A percentile compares a stretch with the other conserved stretches of the same genome.
Conservation (phyloP, 2,113 vertebrate genomes). For the Anseranas semipalmata region DNA sequence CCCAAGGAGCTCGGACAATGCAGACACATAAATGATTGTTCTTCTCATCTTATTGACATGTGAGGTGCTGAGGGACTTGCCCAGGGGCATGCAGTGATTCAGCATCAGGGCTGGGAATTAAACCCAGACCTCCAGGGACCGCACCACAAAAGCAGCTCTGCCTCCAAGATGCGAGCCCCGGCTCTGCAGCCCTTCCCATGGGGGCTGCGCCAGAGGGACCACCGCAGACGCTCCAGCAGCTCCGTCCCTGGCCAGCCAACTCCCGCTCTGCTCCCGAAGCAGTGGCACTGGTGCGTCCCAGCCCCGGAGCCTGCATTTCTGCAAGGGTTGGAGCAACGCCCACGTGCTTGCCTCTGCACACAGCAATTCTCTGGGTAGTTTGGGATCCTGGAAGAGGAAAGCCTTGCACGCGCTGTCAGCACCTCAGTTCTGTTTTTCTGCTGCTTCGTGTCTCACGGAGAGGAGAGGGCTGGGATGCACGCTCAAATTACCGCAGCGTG, state of each 20-base stretch:
- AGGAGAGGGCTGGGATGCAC: neutral
- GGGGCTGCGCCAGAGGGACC: neutral
- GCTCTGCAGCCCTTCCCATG: neutral
- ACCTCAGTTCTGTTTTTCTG: neutral
- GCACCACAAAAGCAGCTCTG: neutral
- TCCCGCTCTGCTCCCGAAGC: neutral
- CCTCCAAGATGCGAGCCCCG: neutral
- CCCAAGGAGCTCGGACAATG: neutral
- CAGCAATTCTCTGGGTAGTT: neutral
- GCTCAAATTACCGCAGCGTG: neutral
- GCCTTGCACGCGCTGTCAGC: neutral
- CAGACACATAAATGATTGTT: neutral
- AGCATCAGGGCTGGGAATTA: neutral
- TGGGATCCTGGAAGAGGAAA: neutral
- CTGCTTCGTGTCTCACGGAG: neutral
- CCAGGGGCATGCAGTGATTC: neutral
- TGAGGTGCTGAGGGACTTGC: neutral
- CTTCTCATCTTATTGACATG: neutral
- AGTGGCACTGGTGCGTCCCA: fast-evolving
- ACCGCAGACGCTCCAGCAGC: neutral
- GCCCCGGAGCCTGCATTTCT: neutral
- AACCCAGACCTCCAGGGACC: neutral
- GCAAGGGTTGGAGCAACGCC: neutral
- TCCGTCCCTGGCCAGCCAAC: neutral
- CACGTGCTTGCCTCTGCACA: fast-evolving